These are phyloP conservation scores for Pelosia muscerda DNA, from an alignment of 2,888 invertebrate genomes.

Conservation along the genomic window DNA sequence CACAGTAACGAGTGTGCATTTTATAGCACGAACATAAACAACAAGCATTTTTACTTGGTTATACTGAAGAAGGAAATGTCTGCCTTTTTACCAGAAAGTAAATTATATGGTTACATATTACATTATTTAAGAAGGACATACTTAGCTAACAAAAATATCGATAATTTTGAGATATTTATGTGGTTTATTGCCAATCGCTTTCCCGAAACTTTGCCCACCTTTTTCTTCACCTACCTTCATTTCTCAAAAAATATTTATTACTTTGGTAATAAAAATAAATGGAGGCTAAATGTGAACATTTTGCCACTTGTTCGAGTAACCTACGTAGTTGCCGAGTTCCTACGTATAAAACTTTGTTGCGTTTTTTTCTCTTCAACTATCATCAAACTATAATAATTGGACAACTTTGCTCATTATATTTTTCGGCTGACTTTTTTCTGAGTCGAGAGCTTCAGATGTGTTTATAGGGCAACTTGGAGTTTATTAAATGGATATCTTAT, in stretches of 20 bases:
- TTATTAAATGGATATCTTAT: slow-evolving; percentile 21
- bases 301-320: slow-evolving; percentile 43
- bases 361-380: slow-evolving; percentile 66
- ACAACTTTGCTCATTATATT: slow-evolving; percentile 84
- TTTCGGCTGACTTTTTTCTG: slow-evolving; percentile 66
- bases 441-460: slow-evolving; percentile 28
- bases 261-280: slow-evolving; percentile 46
- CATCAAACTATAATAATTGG: slow-evolving; percentile 83
- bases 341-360: slow-evolving; percentile 58
- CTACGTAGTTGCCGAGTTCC: slow-evolving; percentile 38
- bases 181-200: not conserved
- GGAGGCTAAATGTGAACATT: slow-evolving; percentile 41
- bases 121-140: not conserved
- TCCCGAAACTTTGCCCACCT: slow-evolving; percentile 12
- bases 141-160: not conserved
- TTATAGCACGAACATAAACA: slow-evolving; percentile 26
- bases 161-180: not conserved
- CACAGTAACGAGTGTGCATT: slow-evolving; percentile 23
- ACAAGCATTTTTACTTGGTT: not conserved
- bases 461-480: slow-evolving; percentile 19
- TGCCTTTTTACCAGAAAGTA: too few relatives aligned
- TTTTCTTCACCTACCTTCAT: slow-evolving; percentile 38
- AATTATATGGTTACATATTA: too few relatives aligned
- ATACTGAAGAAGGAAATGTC: not conserved
- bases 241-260: slow-evolving; percentile 40